phyloP scores from a whole-genome alignment of 2,113 vertebrate species.

The Hippopotamus amphibius region DNA sequence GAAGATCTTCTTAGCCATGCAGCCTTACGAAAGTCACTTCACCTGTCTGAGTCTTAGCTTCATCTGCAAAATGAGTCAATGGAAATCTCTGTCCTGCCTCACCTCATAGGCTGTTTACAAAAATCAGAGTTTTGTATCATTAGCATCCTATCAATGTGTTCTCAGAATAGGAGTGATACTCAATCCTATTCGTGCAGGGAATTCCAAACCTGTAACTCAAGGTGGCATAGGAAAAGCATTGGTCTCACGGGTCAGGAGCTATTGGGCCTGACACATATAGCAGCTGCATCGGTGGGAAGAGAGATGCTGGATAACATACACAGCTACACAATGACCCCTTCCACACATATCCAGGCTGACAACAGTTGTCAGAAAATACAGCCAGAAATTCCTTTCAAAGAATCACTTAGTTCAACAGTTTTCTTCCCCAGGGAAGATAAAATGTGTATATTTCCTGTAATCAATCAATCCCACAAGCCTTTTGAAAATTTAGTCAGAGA shows the following conservation, averaged over 20 bases:
- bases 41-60: background rate
- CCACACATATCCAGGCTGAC: background rate
- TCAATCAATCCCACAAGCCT: slow-evolving; percentile 68
- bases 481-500: slow-evolving; percentile 56
- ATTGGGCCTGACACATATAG: too few relatives aligned
- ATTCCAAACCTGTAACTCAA: background rate
- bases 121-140: background rate
- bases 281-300: background rate
- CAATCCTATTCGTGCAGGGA: background rate
- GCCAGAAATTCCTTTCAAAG: slow-evolving; percentile 68
- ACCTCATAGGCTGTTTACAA: background rate
- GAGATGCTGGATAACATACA: background rate
- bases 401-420: slow-evolving; percentile 72
- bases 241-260: background rate
- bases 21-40: background rate
- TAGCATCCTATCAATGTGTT: background rate
- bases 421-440: slow-evolving; percentile 39
- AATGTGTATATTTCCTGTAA: slow-evolving; percentile 40
- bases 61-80: background rate
- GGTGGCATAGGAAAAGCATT: background rate
- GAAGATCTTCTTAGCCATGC: background rate
- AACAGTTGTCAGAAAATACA: slow-evolving; percentile 58
- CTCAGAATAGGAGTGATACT: background rate
- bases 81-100: background rate
- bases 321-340: background rate